Evolutionary conservation across 2,888 invertebrate genomes (phyloP).

Genomic region (Micoletzkya japonica): DNA sequence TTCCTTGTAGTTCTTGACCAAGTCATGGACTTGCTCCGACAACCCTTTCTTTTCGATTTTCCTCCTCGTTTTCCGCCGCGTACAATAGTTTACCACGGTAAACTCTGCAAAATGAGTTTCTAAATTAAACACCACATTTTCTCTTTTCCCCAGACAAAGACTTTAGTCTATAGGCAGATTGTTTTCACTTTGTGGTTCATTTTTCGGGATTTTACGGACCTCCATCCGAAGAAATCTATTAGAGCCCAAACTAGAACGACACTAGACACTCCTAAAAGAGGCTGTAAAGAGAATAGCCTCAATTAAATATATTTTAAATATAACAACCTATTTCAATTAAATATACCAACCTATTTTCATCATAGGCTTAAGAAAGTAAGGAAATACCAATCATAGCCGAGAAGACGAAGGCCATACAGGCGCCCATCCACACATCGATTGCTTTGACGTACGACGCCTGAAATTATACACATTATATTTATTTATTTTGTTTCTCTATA

Average conservation of each 20-base stretch:
- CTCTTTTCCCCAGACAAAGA: neutral
- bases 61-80: slow-evolving; percentile 36
- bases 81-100: slow-evolving; percentile 46
- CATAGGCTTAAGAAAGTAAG: too few relatives aligned
- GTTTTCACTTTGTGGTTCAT: slow-evolving; percentile 3
- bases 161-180: neutral
- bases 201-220: neutral
- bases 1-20: slow-evolving; percentile 45
- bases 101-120: slow-evolving; percentile 4
- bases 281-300: neutral
- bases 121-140: neutral
- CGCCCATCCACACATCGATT: slow-evolving; percentile 58
- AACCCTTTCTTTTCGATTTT: slow-evolving; percentile 29
- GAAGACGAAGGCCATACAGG: slow-evolving; percentile 55
- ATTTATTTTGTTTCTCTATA: neutral
- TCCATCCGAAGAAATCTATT: neutral
- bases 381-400: slow-evolving; percentile 42
- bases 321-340: too few relatives aligned
- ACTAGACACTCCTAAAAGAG: neutral
- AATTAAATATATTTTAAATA: neutral
- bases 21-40: slow-evolving; percentile 46
- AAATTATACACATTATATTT: neutral
- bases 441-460: slow-evolving; percentile 54
- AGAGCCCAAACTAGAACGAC: neutral
- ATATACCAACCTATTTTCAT: too few relatives aligned